Evolutionary conservation across 2,797 vertebrate genomes (phyloP), one percentile per base, ranked within the genome.

Genomic region (Anniella stebbinsi): DNA sequence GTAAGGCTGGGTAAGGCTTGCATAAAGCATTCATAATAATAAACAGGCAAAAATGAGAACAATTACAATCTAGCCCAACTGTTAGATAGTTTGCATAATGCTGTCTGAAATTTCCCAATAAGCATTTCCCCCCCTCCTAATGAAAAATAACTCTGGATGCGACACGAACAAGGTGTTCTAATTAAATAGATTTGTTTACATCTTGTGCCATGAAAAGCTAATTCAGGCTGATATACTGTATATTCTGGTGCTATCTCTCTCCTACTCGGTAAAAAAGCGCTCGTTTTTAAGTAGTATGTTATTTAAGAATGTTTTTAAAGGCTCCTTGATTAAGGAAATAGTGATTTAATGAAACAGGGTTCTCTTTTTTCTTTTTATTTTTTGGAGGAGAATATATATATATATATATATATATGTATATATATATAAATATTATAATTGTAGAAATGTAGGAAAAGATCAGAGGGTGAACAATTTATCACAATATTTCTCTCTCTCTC

Each of bases 181-280:
- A 97, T 97, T 97, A 97, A 97, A 97, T 96, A 97, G 97, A 97
- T 97, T 97, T 97, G 97, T 97, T 97, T 97, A 97, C 93, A 97
- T 96, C 95, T 96, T 28, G 36, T 94, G 96, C 92, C 93, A 96
- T 70, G 94, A 96, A 97, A 97, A 97, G 91, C 94, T 97, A 97
- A 97, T 97, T 97, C 96, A 92, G 91, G 95, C 96, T 97, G 96
- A 97, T 97, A 97, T 96, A 97, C 91, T 96, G 94, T 95, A 95
- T 8, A 60, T 92, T 94, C 93, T 91, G 87, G 87, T 88, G 93
- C 93, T 96, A 88, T 96, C 93, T 96, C 93, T 97, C 91, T 95
- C 93, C 87, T 66, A 70, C 92, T 96, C 94, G 83, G 70, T 77
- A 77, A 95, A 89, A 97, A 97, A 96, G 95, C 92, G 94, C 93